A percentile compares a stretch with the other conserved stretches of the same genome.
These are phyloP conservation scores for Epizoanthus rinbou DNA, from an alignment of 92 coral and sea anemone species.

Conservation along the genomic window DNA sequence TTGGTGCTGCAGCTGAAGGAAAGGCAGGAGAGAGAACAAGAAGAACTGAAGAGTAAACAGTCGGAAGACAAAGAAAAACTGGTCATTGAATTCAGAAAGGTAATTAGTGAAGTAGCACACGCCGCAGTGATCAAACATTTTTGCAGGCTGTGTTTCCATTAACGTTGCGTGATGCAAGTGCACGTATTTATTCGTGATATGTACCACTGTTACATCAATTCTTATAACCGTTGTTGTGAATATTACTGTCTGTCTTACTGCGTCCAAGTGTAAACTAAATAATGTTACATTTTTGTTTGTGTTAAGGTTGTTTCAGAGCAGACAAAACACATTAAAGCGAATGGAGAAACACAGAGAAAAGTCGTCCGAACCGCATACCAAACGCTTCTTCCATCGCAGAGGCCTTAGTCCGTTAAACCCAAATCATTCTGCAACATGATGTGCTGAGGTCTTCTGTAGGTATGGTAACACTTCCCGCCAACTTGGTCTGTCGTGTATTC, in stretches of 20 bases:
- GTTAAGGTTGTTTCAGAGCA: constrained; percentile 74
- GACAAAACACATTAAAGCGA: constrained; percentile 76
- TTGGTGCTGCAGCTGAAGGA: constrained; percentile 61
- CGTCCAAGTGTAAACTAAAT: too few relatives aligned
- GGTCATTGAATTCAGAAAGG: constrained; percentile 82
- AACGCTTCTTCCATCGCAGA: constrained; percentile 74
- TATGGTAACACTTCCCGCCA: constrained; percentile 5
- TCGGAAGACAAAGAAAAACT: constrained; percentile 83
- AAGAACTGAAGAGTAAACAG: constrained; percentile 81
- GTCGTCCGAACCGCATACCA: constrained; percentile 88
- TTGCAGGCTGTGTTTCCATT: too few relatives aligned
- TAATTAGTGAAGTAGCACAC: not conserved
- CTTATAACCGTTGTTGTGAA: too few relatives aligned
- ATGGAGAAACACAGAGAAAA: constrained; percentile 88
- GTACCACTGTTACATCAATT: too few relatives aligned
- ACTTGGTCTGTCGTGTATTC: not conserved
- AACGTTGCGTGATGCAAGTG: too few relatives aligned
- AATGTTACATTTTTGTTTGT: not conserved
- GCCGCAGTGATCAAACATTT: too few relatives aligned
- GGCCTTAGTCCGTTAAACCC: not conserved
- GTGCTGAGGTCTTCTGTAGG: not conserved
- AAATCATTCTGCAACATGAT: not conserved
- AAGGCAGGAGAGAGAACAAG: constrained; percentile 84
- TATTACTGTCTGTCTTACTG: too few relatives aligned
- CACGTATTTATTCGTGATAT: too few relatives aligned